phyloP scores from a whole-genome alignment of 2,888 invertebrate species.

The Leptura quadrifasciata region DNA sequence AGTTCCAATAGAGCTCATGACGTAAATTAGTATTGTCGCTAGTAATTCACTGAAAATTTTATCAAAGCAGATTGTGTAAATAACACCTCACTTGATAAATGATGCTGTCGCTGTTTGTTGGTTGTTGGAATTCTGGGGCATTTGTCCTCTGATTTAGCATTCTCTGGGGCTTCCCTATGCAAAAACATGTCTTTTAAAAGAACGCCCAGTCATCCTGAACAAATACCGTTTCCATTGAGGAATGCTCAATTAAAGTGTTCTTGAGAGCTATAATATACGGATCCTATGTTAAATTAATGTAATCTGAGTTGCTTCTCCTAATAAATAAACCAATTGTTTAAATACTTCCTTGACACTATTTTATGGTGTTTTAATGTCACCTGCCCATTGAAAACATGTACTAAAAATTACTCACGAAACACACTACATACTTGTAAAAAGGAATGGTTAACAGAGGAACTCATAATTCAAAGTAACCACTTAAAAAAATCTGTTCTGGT shows the following conservation, averaged over 20 bases:
- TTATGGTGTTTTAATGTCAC: too few species aligned
- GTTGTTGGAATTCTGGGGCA: slow-evolving; percentile 10
- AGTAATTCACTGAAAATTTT: slow-evolving; percentile 4
- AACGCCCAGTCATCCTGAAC: slow-evolving; percentile 5
- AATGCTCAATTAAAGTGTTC: background rate
- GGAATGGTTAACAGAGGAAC: too few species aligned
- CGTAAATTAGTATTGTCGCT: background rate
- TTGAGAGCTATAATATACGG: background rate
- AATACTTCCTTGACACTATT: too few species aligned
- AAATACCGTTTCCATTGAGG: slow-evolving; percentile 8
- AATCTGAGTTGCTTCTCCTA: too few species aligned
- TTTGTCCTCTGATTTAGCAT: slow-evolving; percentile 8
- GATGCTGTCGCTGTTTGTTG: slow-evolving; percentile 10
- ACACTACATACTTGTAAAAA: too few species aligned
- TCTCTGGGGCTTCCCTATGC: background rate
- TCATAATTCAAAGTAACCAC: too few species aligned
- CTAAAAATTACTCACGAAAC: too few species aligned
- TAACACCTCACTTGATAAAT: slow-evolving; percentile 12
- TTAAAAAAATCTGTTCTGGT: too few species aligned
- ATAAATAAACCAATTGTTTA: too few species aligned
- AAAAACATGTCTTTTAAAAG: slow-evolving; percentile 11
- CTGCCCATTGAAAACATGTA: too few species aligned
- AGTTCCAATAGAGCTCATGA: background rate
- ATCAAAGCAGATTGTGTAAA: background rate
- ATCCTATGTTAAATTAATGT: background rate